Percentiles rank a stretch among this genome's conserved stretches.
These are phyloP conservation scores for Zaprionus vittiger DNA, from an alignment of 1,140 invertebrate species.

Conservation along the genomic window DNA sequence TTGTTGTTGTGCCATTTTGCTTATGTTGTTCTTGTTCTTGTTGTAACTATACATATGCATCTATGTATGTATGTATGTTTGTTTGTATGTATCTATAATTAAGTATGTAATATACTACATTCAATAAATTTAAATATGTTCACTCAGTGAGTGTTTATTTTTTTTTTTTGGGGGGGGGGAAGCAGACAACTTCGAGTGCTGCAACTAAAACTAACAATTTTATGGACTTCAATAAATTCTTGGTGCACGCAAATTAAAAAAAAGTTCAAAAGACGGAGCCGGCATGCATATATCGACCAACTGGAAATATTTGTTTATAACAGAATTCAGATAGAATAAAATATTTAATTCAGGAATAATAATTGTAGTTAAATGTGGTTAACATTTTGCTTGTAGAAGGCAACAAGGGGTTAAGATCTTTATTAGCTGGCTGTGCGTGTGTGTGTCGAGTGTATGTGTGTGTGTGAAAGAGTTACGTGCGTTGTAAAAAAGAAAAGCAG, in stretches of 20 bases:
- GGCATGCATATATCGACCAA: constrained; percentile 85
- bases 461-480: constrained; percentile 16
- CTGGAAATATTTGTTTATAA: constrained; percentile 83
- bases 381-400: constrained; percentile 1
- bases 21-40: constrained; percentile 24
- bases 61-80: constrained; percentile 46
- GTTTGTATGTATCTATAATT: constrained; percentile 44
- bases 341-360: constrained; percentile 55
- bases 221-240: constrained; percentile 59
- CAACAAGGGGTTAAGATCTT: constrained; percentile 5
- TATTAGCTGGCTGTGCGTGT: constrained; percentile 8
- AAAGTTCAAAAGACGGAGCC: constrained; percentile 85
- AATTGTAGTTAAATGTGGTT: neutral
- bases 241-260: constrained; percentile 68
- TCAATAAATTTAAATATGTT: constrained; percentile 35
- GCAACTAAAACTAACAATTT: constrained; percentile 58
- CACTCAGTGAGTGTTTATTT: constrained; percentile 26
- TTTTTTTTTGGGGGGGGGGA: neutral
- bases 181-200: constrained; percentile 41
- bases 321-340: constrained; percentile 38
- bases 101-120: constrained; percentile 25
- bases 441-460: neutral
- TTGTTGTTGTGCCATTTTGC: constrained; percentile 61
- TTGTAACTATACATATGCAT: constrained; percentile 61
- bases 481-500: constrained; percentile 37